A percentile compares a stretch with the other conserved stretches of the same genome.
phyloP scores from a whole-genome alignment of 1,140 invertebrate genomes.

The Yoshiicerus persimilis region DNA sequence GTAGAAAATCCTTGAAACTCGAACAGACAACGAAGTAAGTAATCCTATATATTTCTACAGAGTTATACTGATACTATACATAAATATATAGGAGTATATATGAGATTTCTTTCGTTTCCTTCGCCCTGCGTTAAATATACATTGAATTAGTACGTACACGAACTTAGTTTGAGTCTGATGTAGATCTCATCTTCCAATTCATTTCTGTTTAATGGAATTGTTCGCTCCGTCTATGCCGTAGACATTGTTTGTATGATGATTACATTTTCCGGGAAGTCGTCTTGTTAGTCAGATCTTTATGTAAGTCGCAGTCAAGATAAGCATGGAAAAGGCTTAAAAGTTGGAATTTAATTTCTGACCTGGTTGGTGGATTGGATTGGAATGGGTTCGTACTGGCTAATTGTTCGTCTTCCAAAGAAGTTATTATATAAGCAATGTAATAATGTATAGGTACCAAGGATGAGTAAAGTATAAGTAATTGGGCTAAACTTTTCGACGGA shows the following conservation, averaged over 20 bases:
- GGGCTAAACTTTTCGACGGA: too few species aligned
- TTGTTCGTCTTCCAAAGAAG: background rate
- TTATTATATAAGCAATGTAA: background rate
- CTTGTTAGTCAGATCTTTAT: background rate
- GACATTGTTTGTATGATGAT: background rate
- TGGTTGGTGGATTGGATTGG: too few species aligned
- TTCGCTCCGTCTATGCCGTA: background rate
- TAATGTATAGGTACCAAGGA: too few species aligned
- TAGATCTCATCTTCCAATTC: background rate
- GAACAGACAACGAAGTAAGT: background rate
- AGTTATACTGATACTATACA: too few species aligned
- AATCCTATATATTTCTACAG: background rate
- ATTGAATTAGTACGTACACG: background rate
- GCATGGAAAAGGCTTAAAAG: background rate
- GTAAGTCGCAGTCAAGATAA: background rate
- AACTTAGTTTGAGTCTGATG: background rate
- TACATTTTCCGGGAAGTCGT: conserved; percentile 6
- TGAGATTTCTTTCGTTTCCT: background rate
- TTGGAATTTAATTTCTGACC: background rate
- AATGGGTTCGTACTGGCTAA: background rate
- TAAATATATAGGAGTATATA: background rate
- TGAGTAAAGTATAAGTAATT: too few species aligned
- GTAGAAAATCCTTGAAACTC: background rate
- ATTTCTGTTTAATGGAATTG: background rate
- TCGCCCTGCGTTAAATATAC: background rate